Conservation (phyloP, 2,113 vertebrate species). For the Salvelinus sp. region DNA sequence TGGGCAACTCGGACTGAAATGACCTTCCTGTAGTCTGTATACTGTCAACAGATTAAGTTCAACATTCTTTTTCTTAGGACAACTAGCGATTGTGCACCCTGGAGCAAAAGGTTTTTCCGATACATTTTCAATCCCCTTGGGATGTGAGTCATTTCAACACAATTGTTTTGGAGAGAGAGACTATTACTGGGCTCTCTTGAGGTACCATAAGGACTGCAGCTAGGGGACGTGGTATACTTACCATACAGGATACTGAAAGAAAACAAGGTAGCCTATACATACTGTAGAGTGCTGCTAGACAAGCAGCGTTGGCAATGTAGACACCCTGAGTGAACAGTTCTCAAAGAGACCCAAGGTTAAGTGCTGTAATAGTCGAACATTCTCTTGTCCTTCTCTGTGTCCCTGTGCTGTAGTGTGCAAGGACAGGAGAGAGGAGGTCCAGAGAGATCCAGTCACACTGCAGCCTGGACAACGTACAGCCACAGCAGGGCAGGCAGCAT, state of each 20-base stretch:
- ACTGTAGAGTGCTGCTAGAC: not conserved
- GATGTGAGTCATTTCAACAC: constrained; percentile 51
- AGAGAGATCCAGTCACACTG: not conserved
- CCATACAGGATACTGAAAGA: not conserved
- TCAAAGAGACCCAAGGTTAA: not conserved
- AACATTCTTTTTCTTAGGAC: not conserved
- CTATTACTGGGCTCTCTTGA: constrained; percentile 13
- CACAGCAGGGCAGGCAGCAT: not conserved
- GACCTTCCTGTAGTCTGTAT: not conserved
- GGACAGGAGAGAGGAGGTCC: not conserved
- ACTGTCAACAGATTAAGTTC: not conserved
- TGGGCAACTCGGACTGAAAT: not conserved
- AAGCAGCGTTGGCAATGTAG: no score
- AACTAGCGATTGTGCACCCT: not conserved
- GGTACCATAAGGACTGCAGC: constrained; percentile 5
- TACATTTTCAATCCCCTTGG: constrained; percentile 37
- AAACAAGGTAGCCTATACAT: no score
- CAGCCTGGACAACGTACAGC: not conserved
- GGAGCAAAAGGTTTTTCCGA: constrained; percentile 3
- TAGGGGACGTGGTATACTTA: constrained; percentile 7
- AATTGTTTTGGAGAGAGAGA: constrained; percentile 1
- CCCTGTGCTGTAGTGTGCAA: constrained; percentile 24
- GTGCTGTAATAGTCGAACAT: not conserved
- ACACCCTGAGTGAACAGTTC: not conserved
- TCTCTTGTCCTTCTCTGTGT: constrained; percentile 21